phyloP scores from a whole-genome alignment of 2,797 vertebrate species.

The Tenualosa ilisha region DNA sequence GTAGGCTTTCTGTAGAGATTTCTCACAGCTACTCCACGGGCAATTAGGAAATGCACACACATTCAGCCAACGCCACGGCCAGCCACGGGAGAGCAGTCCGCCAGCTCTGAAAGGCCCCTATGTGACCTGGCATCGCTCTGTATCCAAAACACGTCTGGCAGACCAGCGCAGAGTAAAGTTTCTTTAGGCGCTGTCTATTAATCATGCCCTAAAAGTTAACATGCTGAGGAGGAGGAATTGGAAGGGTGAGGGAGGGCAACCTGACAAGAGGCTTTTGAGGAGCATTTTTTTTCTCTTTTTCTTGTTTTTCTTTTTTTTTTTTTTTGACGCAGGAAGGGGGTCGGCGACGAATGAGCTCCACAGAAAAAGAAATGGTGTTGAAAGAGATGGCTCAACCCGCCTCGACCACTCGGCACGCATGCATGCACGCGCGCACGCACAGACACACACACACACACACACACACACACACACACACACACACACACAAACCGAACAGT shows the following conservation, averaged over 20 bases:
- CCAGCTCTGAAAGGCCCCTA: background rate
- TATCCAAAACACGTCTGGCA: constrained; percentile 27
- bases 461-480: constrained; percentile 45
- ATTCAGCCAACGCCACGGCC: background rate
- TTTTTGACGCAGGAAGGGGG: background rate
- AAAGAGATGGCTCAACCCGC: background rate
- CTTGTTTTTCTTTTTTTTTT: background rate
- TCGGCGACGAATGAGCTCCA: background rate
- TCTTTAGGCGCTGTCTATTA: constrained; percentile 42
- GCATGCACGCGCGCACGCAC: background rate
- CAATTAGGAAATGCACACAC: constrained; percentile 15
- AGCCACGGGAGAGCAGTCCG: background rate
- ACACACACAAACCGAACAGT: constrained; percentile 53
- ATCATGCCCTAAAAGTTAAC: constrained; percentile 48
- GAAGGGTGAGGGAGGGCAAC: constrained; percentile 47
- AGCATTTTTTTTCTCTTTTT: background rate
- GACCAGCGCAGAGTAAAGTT: constrained; percentile 31
- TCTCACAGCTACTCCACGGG: constrained; percentile 1
- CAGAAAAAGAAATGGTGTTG: constrained; percentile 28
- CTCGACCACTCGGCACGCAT: background rate
- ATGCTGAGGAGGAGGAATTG: constrained; percentile 49
- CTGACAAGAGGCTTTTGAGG: constrained; percentile 39
- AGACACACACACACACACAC: constrained; percentile 47
- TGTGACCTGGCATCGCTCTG: background rate
- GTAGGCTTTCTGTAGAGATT: background rate